Evolutionary conservation across 1,140 invertebrate species (phyloP), one percentile per base, ranked within the genome.

Genomic region (Drosophila mauritiana): DNA sequence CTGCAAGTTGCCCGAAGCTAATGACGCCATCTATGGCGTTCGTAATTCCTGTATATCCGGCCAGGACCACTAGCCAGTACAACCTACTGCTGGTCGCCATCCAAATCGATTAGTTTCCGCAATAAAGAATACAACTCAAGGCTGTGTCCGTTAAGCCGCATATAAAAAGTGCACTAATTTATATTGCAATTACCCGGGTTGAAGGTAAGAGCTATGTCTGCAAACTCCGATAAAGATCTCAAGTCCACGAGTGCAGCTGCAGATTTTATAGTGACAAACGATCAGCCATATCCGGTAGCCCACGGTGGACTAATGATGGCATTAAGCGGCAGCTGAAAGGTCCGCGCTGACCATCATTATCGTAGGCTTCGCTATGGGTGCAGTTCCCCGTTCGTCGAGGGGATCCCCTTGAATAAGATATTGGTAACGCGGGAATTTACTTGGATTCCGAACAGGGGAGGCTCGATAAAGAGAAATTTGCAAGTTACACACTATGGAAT

Each of bases 251-350:
- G 37, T 62, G 55, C 54, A 88, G 78, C 64, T 73, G 54, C 64
- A 72, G 51, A 51, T 76, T 76, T 76, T 76, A 49, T 75, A 75
- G 84, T 88, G 83, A 88, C 83, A 88, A 88, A 88, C 83, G 83
- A 88, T 88, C 83, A 80, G 58, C 84, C 83, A 89, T 88, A 89
- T 88, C 83, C 83, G 83, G 84, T 83, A 88, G 83, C 84, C 83
- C 52, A 56, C 65, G 78, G 61, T 69, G 64, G 59, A 78, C 83
- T 88, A 88, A 88, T 88, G 83, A 88, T 83, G 84, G 79, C 84
- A 88, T 89, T 88, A 88, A 89, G 63, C 72, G 61, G 68, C 78
- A 79, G 65, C 76, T 81, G 78, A 63, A 58, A 49, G 80, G 20
- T 69, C 43, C 42, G 31, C 8, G 20, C 56, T 63, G 54, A n/a